These are phyloP conservation scores for Leptinotarsa juncta DNA, from an alignment of 2,888 invertebrate species.

Conservation along the genomic window DNA sequence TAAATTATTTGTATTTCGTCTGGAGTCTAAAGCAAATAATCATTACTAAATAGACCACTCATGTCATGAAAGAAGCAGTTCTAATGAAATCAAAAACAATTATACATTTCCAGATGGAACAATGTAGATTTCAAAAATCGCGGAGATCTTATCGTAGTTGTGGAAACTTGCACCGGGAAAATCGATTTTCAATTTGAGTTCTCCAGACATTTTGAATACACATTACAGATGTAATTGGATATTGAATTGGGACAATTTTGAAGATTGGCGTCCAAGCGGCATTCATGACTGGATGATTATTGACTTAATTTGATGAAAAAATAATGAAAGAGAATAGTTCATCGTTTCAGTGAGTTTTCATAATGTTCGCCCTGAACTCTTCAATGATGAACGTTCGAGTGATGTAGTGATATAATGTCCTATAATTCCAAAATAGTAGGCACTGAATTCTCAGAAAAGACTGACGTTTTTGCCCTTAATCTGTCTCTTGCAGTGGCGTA, in stretches of 20 bases:
- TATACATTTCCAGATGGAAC: not conserved
- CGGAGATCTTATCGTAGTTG: slow-evolving; percentile 3
- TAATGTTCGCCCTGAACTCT: not conserved
- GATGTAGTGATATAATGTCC: too few relatives aligned
- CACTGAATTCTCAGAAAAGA: too few relatives aligned
- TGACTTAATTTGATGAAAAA: not conserved
- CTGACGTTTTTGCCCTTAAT: too few relatives aligned
- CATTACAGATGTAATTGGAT: slow-evolving; percentile 11
- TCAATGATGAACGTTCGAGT: too few relatives aligned
- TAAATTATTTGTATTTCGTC: too few relatives aligned
- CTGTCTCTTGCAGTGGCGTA: too few relatives aligned
- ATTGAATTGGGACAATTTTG: slow-evolving; percentile 20
- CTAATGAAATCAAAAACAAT: not conserved
- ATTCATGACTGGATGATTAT: not conserved
- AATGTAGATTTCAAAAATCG: not conserved
- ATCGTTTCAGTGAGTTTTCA: not conserved
- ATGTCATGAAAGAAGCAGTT: not conserved
- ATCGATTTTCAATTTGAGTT: slow-evolving; percentile 30
- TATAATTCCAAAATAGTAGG: too few relatives aligned
- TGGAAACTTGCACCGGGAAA: slow-evolving; percentile 25
- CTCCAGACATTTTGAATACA: not conserved
- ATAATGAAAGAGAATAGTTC: not conserved
- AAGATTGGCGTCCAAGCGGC: not conserved
- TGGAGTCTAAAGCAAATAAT: not conserved
- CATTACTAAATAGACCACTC: not conserved